Percentiles rank a stretch among this genome's conserved stretches.
Evolutionary conservation across 2,113 vertebrate species (phyloP).

Genomic region (Pithys albifrons): DNA sequence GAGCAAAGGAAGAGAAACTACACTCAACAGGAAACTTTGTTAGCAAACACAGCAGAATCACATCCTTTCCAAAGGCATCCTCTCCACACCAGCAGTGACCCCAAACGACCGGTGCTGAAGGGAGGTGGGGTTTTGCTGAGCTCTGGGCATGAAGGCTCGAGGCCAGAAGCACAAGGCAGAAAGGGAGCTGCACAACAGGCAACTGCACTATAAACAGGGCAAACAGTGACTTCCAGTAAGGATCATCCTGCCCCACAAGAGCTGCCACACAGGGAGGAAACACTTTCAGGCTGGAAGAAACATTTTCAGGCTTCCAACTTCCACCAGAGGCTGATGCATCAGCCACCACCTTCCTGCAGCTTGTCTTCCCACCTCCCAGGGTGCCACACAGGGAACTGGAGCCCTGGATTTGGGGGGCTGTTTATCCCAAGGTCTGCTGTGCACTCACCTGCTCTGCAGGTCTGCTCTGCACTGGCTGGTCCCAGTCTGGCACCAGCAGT

Average conservation of each 20-base stretch:
- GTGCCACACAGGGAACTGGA: neutral
- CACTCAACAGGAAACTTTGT: neutral
- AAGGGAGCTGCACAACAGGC: neutral
- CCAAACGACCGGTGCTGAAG: fast-evolving
- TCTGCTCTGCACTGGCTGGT: neutral
- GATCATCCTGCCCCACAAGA: neutral
- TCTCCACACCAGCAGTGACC: neutral
- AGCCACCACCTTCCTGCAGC: neutral
- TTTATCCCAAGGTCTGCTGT: too few species aligned
- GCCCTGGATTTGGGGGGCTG: neutral
- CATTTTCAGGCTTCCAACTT: neutral
- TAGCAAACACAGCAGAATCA: constrained; percentile 16
- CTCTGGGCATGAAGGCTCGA: neutral
- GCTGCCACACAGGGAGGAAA: neutral
- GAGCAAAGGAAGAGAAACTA: neutral
- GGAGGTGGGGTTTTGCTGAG: neutral
- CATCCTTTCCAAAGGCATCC: neutral
- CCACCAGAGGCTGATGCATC: neutral
- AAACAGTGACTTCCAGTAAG: fast-evolving
- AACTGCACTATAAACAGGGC: fast-evolving
- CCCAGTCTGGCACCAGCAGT: neutral
- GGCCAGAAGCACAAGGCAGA: neutral
- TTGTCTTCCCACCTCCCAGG: neutral
- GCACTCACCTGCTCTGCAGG: neutral
- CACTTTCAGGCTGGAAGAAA: neutral